Percentiles rank a stretch among this genome's conserved stretches.
These are phyloP conservation scores for Nomia melanderi DNA, from an alignment of 1,140 invertebrate species.

Conservation along the genomic window DNA sequence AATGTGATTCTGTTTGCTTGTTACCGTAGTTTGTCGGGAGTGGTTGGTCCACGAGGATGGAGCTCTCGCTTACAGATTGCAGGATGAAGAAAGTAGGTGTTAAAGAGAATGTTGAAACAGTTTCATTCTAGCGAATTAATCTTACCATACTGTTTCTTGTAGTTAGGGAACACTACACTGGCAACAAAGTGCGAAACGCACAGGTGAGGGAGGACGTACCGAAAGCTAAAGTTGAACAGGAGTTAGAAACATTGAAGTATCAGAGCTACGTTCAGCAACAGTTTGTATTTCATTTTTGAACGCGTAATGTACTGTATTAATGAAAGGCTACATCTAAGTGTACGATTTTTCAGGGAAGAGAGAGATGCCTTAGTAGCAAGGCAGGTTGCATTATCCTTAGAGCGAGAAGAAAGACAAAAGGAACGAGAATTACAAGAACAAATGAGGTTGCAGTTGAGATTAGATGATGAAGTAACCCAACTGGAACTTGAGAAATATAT, in stretches of 20 bases:
- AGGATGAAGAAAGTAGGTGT: constrained; percentile 92
- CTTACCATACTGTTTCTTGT: constrained; percentile 48
- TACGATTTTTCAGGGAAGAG: constrained; percentile 82
- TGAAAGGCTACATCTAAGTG: background rate
- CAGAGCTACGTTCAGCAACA: constrained; percentile 84
- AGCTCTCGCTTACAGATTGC: constrained; percentile 92
- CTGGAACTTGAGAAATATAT: constrained; percentile 77
- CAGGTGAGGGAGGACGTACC: constrained; percentile 94
- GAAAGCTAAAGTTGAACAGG: constrained; percentile 90
- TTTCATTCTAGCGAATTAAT: background rate
- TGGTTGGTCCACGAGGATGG: constrained; percentile 96
- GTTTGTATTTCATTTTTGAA: constrained; percentile 76
- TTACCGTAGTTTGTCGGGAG: constrained; percentile 89
- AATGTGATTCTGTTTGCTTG: constrained; percentile 3
- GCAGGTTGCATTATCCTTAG: constrained; percentile 84
- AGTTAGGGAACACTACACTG: constrained; percentile 91
- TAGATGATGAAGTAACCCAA: constrained; percentile 78
- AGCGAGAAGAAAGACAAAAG: constrained; percentile 82
- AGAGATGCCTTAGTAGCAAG: constrained; percentile 86
- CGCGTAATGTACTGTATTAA: no score
- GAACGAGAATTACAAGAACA: constrained; percentile 80
- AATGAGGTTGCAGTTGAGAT: constrained; percentile 76
- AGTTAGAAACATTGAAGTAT: constrained; percentile 85
- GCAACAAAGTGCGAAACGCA: constrained; percentile 93
- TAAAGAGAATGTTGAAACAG: background rate